phyloP scores from a whole-genome alignment of 2,797 vertebrate species.

The Hoplostethus atlanticus region DNA sequence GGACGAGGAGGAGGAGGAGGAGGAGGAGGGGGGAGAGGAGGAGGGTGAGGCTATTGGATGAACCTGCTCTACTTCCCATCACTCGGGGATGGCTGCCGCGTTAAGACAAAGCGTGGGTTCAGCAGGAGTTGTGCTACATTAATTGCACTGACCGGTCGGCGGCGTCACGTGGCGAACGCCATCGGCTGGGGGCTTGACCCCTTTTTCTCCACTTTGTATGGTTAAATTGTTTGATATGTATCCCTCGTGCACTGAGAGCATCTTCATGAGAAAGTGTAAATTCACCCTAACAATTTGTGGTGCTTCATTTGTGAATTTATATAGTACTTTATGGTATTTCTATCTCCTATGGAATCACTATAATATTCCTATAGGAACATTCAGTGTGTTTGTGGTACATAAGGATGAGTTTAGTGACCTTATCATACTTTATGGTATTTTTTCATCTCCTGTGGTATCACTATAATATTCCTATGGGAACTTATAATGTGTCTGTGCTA shows the following conservation, averaged over 20 bases:
- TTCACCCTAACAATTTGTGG: too few relatives aligned
- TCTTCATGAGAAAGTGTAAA: too few relatives aligned
- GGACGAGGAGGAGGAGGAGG: conserved; percentile 38
- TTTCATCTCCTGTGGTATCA: too few relatives aligned
- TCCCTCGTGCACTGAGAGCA: neutral
- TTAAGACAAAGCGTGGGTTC: conserved; percentile 32
- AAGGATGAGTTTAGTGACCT: too few relatives aligned
- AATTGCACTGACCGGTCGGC: conserved; percentile 34
- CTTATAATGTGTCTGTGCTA: too few relatives aligned
- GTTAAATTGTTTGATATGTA: conserved; percentile 1
- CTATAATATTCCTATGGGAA: too few relatives aligned
- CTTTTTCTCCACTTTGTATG: conserved; percentile 8
- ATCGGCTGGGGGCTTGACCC: conserved; percentile 16
- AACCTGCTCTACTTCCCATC: conserved; percentile 58
- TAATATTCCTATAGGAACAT: too few relatives aligned
- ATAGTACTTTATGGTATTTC: too few relatives aligned
- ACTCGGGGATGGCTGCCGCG: conserved; percentile 12
- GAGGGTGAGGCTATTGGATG: conserved; percentile 44
- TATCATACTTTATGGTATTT: too few relatives aligned
- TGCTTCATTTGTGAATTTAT: too few relatives aligned
- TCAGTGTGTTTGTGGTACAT: too few relatives aligned
- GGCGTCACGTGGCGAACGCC: neutral
- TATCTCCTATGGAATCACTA: too few relatives aligned
- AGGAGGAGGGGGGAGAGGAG: conserved; percentile 51
- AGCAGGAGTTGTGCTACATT: conserved; percentile 8